Evolutionary conservation across 2,797 vertebrate species (phyloP), one percentile per base, ranked within the genome.

Genomic region (Fundulus diaphanus): DNA sequence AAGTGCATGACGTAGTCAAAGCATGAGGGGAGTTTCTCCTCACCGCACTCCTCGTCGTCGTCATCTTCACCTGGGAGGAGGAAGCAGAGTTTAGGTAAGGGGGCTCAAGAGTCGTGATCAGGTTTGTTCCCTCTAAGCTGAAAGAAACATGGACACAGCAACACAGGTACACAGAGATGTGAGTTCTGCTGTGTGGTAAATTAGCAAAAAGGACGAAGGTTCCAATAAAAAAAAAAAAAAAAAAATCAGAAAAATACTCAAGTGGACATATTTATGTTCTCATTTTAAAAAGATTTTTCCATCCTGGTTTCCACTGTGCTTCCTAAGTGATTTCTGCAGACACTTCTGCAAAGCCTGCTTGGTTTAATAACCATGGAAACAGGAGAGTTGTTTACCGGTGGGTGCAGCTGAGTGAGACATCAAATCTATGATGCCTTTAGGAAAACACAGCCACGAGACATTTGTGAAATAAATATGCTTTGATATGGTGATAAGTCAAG

Each of bases 1-100:
- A 99, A 99, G 95, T 99, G 98, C 98, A 99, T 99, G 93, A 99
- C 97, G 0, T 99, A 99, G 93, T 99, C 98, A 0, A 99, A 99
- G 86, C 98, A 99, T n/a, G 98, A 99, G 24, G 98, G 98, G 77
- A 99, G 94, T 93, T 99, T 99, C 91, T 99, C 98, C 89, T 99
- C 98, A 0, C 98, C 98, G 75, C 98, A 99, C 93, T 99, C 98
- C 0, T 99, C 98, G 0, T 99, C 98, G 0, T 99, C 98, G 0
- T 99, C 98, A 0, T 99, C 98, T 91, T 99, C 98, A 1, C 98
- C 98, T 99, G 87, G 5, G 24, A 82, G 7, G 24, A n/a, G 51
- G 18, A 20, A 35, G 22, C 31, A 2, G 0, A 7, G 33, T 22
- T 68, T 67, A 42, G 40, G 24, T 24, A 48, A 0, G 22, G 65